Percentiles rank a stretch among this genome's conserved stretches.
phyloP scores from a whole-genome alignment of 2,113 vertebrate species.

The Nerophis lumbriciformis region DNA sequence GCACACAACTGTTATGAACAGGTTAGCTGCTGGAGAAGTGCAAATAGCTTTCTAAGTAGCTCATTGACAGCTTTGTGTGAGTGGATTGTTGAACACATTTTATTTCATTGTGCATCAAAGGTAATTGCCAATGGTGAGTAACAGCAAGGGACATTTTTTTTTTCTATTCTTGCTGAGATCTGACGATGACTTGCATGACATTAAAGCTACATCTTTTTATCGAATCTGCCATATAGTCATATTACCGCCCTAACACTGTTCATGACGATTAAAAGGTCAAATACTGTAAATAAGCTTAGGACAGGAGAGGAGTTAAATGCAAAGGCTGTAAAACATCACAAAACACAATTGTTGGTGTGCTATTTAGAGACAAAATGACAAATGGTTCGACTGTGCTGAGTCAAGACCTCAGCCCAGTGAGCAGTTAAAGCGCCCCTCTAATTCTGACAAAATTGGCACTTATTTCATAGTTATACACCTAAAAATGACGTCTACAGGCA shows the following conservation, averaged over 20 bases:
- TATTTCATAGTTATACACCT: too few relatives aligned
- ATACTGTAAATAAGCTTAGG: not conserved
- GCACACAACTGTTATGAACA: not conserved
- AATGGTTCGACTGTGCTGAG: not conserved
- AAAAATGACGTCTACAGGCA: too few relatives aligned
- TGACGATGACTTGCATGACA: conserved; percentile 17
- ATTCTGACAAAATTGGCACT: too few relatives aligned
- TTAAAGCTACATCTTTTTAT: not conserved
- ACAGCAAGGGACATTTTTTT: not conserved
- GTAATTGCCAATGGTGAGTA: conserved; percentile 9
- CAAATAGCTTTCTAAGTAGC: conserved; percentile 3
- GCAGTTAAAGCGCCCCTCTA: too few relatives aligned
- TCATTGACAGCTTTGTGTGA: conserved; percentile 4
- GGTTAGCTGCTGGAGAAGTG: not conserved
- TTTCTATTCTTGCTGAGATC: not conserved
- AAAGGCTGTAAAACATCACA: not conserved
- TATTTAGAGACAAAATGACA: not conserved
- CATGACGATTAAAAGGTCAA: not conserved
- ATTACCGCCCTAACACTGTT: not conserved
- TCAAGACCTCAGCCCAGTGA: too few relatives aligned
- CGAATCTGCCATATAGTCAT: too few relatives aligned
- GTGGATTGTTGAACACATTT: conserved; percentile 6
- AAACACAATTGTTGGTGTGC: not conserved
- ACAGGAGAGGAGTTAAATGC: not conserved
- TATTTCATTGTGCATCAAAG: conserved; percentile 7